phyloP scores from a whole-genome alignment of 1,140 invertebrate genomes.

The Cataglyphis hispanica region DNA sequence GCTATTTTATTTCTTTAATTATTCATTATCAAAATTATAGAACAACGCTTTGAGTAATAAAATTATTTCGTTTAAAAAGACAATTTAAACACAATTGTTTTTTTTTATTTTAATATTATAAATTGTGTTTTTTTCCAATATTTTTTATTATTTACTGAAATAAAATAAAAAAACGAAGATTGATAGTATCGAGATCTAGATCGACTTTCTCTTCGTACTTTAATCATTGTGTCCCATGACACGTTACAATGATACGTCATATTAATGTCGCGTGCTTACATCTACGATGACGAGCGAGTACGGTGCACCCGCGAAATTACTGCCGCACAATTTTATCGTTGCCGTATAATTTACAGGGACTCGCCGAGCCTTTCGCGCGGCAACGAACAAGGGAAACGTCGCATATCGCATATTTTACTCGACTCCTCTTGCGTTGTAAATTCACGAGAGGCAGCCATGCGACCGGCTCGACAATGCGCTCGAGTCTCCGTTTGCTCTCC shows the following conservation, averaged over 20 bases:
- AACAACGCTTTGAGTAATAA: not conserved
- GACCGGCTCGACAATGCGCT: constrained; percentile 10
- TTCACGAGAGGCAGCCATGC: constrained; percentile 51
- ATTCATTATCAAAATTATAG: not conserved
- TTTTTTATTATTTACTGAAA: not conserved
- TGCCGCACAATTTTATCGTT: constrained; percentile 44
- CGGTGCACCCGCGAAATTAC: constrained; percentile 26
- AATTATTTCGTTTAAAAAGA: not conserved
- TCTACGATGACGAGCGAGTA: constrained; percentile 1
- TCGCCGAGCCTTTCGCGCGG: constrained; percentile 11
- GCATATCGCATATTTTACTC: constrained; percentile 51
- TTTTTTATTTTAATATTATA: constrained; percentile 2
- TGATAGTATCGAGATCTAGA: not conserved
- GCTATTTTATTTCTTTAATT: not conserved
- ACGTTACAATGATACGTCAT: not conserved
- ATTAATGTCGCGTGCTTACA: not conserved
- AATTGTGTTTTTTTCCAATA: not conserved
- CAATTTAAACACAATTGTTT: not conserved
- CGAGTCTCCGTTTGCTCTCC: constrained; percentile 41
- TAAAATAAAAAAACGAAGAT: not conserved
- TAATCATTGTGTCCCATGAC: not conserved
- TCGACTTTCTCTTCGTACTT: not conserved
- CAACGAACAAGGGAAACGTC: constrained; percentile 46
- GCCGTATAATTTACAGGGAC: constrained; percentile 48
- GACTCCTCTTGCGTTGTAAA: constrained; percentile 38